phyloP scores from a whole-genome alignment of 2,797 vertebrate species.

The Numenius phaeopus region DNA sequence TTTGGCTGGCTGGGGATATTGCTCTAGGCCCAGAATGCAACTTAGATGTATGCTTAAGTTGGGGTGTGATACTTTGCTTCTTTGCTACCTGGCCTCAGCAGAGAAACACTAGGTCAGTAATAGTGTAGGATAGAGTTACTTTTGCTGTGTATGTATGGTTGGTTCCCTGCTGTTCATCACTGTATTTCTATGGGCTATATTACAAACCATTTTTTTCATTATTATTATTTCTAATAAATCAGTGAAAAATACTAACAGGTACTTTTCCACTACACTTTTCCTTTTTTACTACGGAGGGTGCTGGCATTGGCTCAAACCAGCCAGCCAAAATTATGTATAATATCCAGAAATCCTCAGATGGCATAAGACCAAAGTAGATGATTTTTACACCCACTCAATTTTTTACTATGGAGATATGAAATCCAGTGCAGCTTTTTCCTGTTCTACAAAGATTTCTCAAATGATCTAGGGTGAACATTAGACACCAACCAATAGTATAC shows the following conservation, averaged over 20 bases:
- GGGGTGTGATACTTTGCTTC: not conserved
- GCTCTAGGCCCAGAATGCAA: not conserved
- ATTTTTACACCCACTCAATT: not conserved
- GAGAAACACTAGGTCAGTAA: not conserved
- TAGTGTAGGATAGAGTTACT: not conserved
- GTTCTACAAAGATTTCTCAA: not conserved
- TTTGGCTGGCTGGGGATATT: not conserved
- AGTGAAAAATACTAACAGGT: not conserved
- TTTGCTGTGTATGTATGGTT: not conserved
- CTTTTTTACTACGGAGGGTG: not conserved
- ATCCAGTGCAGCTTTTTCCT: not conserved
- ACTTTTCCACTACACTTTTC: not conserved
- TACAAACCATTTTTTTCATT: not conserved
- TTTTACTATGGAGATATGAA: not conserved
- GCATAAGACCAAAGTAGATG: not conserved
- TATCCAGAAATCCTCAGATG: not conserved
- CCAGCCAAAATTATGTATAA: not conserved
- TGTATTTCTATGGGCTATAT: not conserved
- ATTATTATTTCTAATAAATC: not conserved
- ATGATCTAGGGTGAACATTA: not conserved
- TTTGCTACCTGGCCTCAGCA: not conserved
- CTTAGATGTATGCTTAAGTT: not conserved
- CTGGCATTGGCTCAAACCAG: not conserved
- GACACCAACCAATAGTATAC: not conserved
- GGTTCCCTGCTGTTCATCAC: not conserved